Evolutionary conservation across 2,888 invertebrate species (phyloP), one percentile per base, ranked within the genome.

Genomic region (Spicauda simplicius): DNA sequence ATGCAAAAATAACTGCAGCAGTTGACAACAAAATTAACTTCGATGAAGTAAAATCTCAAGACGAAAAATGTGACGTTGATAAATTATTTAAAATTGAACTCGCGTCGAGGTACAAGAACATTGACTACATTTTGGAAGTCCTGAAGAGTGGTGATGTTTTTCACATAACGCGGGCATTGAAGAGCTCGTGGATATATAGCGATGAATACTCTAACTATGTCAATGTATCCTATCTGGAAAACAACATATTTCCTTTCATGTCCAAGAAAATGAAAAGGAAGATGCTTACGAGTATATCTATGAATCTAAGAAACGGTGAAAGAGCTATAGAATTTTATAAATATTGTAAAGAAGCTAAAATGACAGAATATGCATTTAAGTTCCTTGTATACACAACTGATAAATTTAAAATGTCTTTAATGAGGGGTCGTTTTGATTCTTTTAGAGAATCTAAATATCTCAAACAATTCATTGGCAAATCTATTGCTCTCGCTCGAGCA

Each of bases 221-320:
- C 5, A 45, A 45, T n/a, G 1, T 14, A n/a, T 5, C 14, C 30
- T 80, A 84, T 70, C 78, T 90, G 2, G 78, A 86, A n/a, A 58
- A 76, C 0, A 75, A 86, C 54, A 71, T 90, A 20, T 86, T 90
- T 69, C 85, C 90, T 6, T 74, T 69, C 0, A 88, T 89, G 86
- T 86, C 90, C 3, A 65, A 72, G 1, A 87, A 85, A 78, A 86
- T 87, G 83, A 86, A 80, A 66, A 82, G 77, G 41, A 88, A 87
- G 65, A 70, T 85, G 25, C 71, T 90, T 8, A 73, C 75, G 16
- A 71, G 74, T 1, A 76, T 86, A 69, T 78, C 84, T 1, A 69
- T 69, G 2, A 53, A 83, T 58, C 18, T 89, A 2, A 80, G 70
- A 68, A 76, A 79, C 71, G 77, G 80, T 71, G 60, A 71, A 0